Evolutionary conservation across 2,113 vertebrate species (phyloP).

Genomic region (Sebastes schlegelii): DNA sequence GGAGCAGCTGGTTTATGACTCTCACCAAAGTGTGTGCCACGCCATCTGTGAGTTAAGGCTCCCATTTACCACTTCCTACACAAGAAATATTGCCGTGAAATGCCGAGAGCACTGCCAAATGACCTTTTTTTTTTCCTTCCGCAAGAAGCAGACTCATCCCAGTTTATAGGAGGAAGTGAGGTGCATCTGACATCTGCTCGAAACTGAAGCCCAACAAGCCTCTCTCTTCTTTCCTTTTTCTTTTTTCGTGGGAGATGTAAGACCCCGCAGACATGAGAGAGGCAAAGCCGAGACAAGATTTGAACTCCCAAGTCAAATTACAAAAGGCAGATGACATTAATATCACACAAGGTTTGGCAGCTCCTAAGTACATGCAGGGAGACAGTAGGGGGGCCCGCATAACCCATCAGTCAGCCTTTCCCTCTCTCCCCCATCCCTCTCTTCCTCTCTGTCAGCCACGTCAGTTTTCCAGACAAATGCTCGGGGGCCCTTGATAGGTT

Average conservation of each 20-base stretch:
- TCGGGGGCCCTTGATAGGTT: constrained; percentile 28
- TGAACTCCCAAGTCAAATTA: constrained; percentile 79
- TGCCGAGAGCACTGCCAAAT: constrained; percentile 59
- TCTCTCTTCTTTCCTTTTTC: neutral
- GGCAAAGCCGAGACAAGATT: constrained; percentile 68
- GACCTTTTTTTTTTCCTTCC: constrained; percentile 47
- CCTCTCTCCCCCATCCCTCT: constrained; percentile 17
- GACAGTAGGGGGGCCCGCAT: constrained; percentile 30
- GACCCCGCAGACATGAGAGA: constrained; percentile 51
- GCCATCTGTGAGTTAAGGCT: constrained; percentile 64
- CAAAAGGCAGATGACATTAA: constrained; percentile 81
- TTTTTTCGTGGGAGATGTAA: constrained; percentile 31
- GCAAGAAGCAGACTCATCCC: constrained; percentile 51
- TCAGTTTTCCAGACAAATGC: constrained; percentile 32
- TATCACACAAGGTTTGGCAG: constrained; percentile 79
- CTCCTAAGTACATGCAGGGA: constrained; percentile 68
- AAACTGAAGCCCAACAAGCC: constrained; percentile 52
- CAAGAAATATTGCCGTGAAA: constrained; percentile 57
- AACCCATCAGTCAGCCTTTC: constrained; percentile 58
- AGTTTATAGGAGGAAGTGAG: constrained; percentile 56
- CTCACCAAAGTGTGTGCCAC: constrained; percentile 48
- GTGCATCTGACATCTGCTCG: constrained; percentile 65
- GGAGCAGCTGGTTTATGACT: constrained; percentile 49
- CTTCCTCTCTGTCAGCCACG: constrained; percentile 30
- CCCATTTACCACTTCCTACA: constrained; percentile 48